Evolutionary conservation across 2,888 invertebrate species (phyloP), one percentile per base, ranked within the genome.

Genomic region (Ganaspis brasiliensis): DNA sequence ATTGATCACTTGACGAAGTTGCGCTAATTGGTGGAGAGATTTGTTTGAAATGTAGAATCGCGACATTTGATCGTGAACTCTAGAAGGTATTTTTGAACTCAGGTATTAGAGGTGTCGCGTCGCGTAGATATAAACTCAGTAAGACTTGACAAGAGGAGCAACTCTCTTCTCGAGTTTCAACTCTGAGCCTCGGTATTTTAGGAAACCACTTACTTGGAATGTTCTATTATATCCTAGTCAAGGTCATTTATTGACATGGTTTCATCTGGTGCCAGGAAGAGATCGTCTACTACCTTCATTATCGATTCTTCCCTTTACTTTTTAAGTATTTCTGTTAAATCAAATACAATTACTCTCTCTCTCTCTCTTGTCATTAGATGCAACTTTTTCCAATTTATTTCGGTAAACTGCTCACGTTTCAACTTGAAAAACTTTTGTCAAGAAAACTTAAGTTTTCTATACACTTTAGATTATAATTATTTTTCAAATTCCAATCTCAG

Each of bases 191-290:
- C 35, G 49, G 49, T 72, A 72, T 61, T 75, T 67, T 56, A 70
- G 57, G 55, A 67, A 74, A 70, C 56, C 74, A 75, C 70, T 75
- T 75, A 70, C 74, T 57, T 70, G 31, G 14, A 16, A 26, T 52
- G 26, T 67, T 74, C 67, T 52, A 67, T 70, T 55, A 14, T 70
- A 10, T 57, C 74, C 74, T 70, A 75, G 70, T 70, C 74, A 70
- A 52, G 74, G 74, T 37, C 37, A 57, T 55, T 57, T 56, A 40
- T 57, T 57, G 72, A 72, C 72, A 72, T 57, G 37, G 67, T 67
- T 67, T 45, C 45, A 67, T 24, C 45, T n/a, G 14, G 45, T 67
- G 67, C 67, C 67, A 67, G 67, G 45, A 67, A 67, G 67, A 67
- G 21, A 63, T 63, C 63, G 63, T n/a, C 63, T 63, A 21, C 24